Evolutionary conservation across 2,888 invertebrate species (phyloP).

Genomic region (Drosophila siamana): DNA sequence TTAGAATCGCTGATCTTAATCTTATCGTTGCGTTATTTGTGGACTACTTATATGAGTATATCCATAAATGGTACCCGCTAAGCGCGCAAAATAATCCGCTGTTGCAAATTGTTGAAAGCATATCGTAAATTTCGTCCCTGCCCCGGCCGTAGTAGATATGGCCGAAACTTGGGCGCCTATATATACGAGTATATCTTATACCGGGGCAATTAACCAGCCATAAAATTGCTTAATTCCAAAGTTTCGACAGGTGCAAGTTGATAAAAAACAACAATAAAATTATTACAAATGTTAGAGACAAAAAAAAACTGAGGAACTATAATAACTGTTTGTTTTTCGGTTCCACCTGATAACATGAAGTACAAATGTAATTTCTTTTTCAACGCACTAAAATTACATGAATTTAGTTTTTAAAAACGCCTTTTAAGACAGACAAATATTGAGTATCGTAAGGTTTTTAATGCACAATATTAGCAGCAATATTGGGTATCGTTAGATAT

Average conservation of each 20-base stretch:
- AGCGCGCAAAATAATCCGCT: conserved; percentile 35
- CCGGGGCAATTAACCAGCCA: conserved; percentile 22
- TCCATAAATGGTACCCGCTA: conserved; percentile 44
- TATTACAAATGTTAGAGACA: no score
- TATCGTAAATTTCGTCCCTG: conserved; percentile 37
- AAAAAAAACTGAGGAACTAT: background rate
- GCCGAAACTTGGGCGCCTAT: background rate
- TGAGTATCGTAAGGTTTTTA: no score
- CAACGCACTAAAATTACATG: conserved; percentile 18
- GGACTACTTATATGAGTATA: conserved; percentile 16
- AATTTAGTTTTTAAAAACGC: background rate
- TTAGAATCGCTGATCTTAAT: conserved; percentile 37
- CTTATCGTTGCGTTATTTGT: conserved; percentile 34
- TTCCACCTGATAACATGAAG: background rate
- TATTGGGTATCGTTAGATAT: no score
- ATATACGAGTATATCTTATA: conserved; percentile 21
- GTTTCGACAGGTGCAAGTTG: conserved; percentile 16
- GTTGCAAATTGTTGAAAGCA: conserved; percentile 3
- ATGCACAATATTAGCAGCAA: no score
- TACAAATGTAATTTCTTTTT: conserved; percentile 11
- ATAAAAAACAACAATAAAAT: background rate
- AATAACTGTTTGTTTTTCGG: background rate
- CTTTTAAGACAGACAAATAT: no score
- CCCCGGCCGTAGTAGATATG: background rate
- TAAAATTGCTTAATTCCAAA: conserved; percentile 31